Conservation (phyloP, 2,113 vertebrate genomes). For the Bujurquina vittata region DNA sequence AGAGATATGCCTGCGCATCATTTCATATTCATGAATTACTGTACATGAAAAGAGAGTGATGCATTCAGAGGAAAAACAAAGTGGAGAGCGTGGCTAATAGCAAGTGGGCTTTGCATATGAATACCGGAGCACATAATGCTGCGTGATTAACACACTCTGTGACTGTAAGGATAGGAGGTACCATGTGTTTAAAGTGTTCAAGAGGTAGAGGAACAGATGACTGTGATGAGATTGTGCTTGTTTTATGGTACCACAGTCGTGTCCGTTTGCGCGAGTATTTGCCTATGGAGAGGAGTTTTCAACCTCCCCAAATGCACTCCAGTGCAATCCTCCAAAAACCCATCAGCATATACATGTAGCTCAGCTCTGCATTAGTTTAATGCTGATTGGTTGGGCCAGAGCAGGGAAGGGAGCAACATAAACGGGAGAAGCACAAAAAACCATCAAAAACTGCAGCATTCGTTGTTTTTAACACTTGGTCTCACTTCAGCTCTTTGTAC, state of each 20-base stretch:
- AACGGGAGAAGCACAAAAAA: no score
- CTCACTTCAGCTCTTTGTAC: background rate
- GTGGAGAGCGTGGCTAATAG: slow-evolving; percentile 6
- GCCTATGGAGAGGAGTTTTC: background rate
- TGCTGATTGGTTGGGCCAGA: no score
- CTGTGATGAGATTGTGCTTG: background rate
- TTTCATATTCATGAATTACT: slow-evolving; percentile 46
- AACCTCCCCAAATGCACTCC: background rate
- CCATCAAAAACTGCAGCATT: no score
- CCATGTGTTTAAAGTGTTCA: slow-evolving; percentile 44
- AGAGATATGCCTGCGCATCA: background rate
- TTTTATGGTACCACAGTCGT: background rate
- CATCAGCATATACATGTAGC: no score
- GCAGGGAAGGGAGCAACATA: no score
- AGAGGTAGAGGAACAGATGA: slow-evolving; percentile 20
- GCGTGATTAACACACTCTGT: slow-evolving; percentile 33
- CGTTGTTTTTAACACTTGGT: background rate
- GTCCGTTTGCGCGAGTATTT: background rate
- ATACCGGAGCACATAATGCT: slow-evolving; percentile 55
- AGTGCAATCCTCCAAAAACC: background rate
- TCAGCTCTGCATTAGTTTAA: no score
- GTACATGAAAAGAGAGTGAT: slow-evolving; percentile 11
- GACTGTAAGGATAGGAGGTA: slow-evolving; percentile 30
- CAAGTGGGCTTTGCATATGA: slow-evolving; percentile 45
- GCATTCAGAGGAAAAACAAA: background rate